phyloP scores from a whole-genome alignment of 2,797 vertebrate species.

The Microctenopoma steveboyesi region DNA sequence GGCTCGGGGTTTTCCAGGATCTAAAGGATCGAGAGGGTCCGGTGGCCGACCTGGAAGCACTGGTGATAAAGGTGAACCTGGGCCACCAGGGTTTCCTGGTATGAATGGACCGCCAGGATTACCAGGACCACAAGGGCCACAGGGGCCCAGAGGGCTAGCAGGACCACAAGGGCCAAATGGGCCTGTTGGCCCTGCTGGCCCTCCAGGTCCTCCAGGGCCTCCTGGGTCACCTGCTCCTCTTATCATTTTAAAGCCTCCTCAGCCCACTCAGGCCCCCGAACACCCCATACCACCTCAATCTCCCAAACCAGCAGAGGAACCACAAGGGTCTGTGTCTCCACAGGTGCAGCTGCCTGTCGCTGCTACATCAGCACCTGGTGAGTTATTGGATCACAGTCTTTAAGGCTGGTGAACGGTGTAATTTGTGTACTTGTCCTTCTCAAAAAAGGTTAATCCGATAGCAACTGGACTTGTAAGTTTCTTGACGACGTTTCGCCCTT shows the following conservation, averaged over 20 bases:
- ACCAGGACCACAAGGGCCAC: constrained; percentile 87
- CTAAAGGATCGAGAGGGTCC: constrained; percentile 93
- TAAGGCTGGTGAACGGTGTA: not conserved
- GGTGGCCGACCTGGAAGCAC: constrained; percentile 89
- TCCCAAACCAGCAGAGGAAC: constrained; percentile 58
- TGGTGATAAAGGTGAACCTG: constrained; percentile 91
- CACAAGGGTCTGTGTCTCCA: constrained; percentile 80
- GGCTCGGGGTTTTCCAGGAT: constrained; percentile 86
- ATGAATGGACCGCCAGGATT: constrained; percentile 88
- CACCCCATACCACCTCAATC: constrained; percentile 37
- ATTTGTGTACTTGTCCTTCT: too few species aligned
- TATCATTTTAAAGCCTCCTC: constrained; percentile 20
- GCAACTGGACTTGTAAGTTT: too few species aligned
- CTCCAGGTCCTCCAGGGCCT: constrained; percentile 87
- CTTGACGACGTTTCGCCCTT: too few species aligned
- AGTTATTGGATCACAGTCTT: constrained; percentile 26
- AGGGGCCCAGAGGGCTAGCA: constrained; percentile 87
- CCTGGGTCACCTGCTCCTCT: constrained; percentile 82
- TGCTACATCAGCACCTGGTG: constrained; percentile 67
- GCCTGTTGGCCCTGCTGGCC: constrained; percentile 87
- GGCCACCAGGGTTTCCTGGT: constrained; percentile 86
- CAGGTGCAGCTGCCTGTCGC: constrained; percentile 76
- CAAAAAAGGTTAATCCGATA: too few species aligned
- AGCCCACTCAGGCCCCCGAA: constrained; percentile 55
- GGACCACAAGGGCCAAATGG: constrained; percentile 90